Evolutionary conservation across 2,113 vertebrate species (phyloP).

Genomic region (Tychaedon coryphoeus): DNA sequence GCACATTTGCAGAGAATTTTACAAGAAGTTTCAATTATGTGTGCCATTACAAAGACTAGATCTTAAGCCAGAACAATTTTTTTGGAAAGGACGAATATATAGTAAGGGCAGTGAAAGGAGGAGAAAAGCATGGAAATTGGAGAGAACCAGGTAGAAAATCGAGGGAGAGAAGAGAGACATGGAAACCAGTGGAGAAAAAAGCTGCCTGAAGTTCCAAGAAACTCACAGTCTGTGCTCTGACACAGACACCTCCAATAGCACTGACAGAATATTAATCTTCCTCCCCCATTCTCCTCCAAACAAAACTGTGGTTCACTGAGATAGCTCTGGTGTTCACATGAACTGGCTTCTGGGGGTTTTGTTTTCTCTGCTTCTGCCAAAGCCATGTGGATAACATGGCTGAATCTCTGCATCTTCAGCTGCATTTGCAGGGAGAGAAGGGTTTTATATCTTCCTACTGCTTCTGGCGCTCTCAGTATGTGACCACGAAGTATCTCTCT

Average conservation of each 20-base stretch:
- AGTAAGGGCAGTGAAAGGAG: not conserved
- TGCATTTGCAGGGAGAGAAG: not conserved
- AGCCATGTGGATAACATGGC: not conserved
- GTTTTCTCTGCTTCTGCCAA: not conserved
- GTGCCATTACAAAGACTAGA: not conserved
- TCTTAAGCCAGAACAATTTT: not conserved
- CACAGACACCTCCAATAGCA: not conserved
- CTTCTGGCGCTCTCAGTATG: not conserved
- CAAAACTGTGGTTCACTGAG: not conserved
- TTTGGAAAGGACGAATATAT: not conserved
- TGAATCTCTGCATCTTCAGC: not conserved
- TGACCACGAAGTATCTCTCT: not conserved
- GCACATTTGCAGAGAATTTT: not conserved
- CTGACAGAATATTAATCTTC: not conserved
- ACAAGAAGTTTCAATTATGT: not conserved
- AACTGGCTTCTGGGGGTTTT: constrained; percentile 3
- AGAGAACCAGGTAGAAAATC: not conserved
- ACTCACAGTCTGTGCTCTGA: not conserved
- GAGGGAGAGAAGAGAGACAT: not conserved
- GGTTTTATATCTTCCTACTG: not conserved
- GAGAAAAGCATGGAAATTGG: not conserved
- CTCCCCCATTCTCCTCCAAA: not conserved
- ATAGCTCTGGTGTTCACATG: not conserved
- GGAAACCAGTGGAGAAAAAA: not conserved
- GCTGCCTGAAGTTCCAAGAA: not conserved